Percentiles rank a stretch among this genome's conserved stretches.
phyloP scores from a whole-genome alignment of 2,797 vertebrate genomes.

The Malurus leucopterus region DNA sequence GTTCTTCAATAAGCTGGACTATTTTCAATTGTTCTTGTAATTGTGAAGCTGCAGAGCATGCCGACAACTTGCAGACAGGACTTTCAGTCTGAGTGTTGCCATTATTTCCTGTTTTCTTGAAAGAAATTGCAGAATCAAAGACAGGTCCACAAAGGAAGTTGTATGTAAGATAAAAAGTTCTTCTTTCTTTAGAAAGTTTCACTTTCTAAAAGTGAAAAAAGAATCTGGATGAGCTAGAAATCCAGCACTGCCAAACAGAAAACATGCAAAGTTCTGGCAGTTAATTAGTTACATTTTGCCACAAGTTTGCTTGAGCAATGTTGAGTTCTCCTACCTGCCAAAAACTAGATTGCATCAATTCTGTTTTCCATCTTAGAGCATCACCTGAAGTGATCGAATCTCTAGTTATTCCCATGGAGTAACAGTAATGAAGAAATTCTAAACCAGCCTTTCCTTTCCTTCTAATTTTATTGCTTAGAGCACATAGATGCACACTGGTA shows the following conservation, averaged over 20 bases:
- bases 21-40: neutral
- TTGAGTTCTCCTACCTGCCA: neutral
- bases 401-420: accelerated
- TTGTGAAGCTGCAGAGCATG: neutral
- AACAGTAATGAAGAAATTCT: neutral
- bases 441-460: neutral
- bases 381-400: neutral
- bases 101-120: neutral
- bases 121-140: neutral
- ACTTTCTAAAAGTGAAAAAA: neutral
- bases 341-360: neutral
- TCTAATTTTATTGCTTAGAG: neutral
- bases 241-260: neutral
- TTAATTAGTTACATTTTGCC: neutral
- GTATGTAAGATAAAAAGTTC: neutral
- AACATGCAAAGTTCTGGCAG: neutral
- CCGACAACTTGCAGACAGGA: neutral
- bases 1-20: neutral
- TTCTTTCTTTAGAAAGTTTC: too few relatives aligned
- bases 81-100: neutral
- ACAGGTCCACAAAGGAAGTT: neutral
- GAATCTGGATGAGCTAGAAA: neutral
- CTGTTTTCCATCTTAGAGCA: neutral
- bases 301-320: neutral
- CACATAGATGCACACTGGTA: neutral